Evolutionary conservation across 2,888 invertebrate genomes (phyloP).

Genomic region (Molorchus minor): DNA sequence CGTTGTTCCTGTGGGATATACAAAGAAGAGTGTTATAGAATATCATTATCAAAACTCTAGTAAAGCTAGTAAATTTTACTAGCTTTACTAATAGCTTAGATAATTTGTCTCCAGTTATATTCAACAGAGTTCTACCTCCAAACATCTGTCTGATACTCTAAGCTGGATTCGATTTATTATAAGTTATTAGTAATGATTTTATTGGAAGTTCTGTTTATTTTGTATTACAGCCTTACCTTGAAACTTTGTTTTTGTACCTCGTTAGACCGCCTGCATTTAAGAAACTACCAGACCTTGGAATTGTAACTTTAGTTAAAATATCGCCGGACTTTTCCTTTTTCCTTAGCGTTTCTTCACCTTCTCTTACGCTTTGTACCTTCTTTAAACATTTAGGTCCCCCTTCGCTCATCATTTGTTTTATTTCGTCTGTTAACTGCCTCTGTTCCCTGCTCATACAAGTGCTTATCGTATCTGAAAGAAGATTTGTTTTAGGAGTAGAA

Average conservation of each 20-base stretch:
- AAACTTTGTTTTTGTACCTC: slow-evolving; percentile 76
- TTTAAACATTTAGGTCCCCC: slow-evolving; percentile 59
- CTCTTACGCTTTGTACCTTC: slow-evolving; percentile 62
- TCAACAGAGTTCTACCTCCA: no score
- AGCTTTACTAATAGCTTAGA: no score
- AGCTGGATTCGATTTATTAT: no score
- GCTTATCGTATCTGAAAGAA: slow-evolving; percentile 64
- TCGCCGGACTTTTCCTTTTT: slow-evolving; percentile 75
- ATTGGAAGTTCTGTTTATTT: no score
- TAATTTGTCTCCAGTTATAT: no score
- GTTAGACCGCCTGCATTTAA: slow-evolving; percentile 82
- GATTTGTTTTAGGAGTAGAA: no score
- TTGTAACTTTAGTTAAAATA: slow-evolving; percentile 84
- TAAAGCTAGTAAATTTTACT: no score
- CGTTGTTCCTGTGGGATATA: slow-evolving; percentile 67
- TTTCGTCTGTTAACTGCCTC: slow-evolving; percentile 64
- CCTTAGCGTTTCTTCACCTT: slow-evolving; percentile 53
- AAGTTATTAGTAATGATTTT: no score
- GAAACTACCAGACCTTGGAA: slow-evolving; percentile 87
- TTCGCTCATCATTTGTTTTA: slow-evolving; percentile 61
- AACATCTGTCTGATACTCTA: no score
- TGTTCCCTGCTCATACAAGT: slow-evolving; percentile 63
- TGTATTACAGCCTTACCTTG: slow-evolving; percentile 64
- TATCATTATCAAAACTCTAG: no score
- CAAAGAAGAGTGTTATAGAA: no score